These are phyloP conservation scores for Cheilosia variabilis DNA, from an alignment of 2,888 invertebrate species.

Conservation along the genomic window DNA sequence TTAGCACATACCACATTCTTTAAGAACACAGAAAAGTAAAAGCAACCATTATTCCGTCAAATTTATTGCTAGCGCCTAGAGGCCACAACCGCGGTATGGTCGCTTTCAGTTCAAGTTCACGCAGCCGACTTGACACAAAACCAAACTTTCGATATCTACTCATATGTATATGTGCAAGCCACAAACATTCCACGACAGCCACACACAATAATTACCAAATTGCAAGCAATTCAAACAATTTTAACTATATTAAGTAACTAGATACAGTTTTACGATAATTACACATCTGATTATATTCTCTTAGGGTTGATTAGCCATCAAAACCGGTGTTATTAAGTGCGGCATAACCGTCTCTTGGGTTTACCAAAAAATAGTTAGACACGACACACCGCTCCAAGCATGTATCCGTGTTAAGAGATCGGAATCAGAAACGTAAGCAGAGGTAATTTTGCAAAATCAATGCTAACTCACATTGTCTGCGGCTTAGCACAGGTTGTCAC, in stretches of 20 bases:
- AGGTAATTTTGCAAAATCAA: constrained; percentile 46
- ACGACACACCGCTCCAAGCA: background rate
- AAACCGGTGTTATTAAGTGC: constrained; percentile 21
- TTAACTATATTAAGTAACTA: background rate
- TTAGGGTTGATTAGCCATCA: constrained; percentile 18
- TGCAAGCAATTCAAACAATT: background rate
- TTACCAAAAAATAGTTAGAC: constrained; percentile 2
- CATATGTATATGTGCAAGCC: too few relatives aligned
- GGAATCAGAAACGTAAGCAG: constrained; percentile 20
- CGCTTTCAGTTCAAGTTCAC: too few relatives aligned
- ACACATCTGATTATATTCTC: constrained; percentile 17
- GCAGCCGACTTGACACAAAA: too few relatives aligned
- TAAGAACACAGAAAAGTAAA: too few relatives aligned
- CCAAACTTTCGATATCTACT: too few relatives aligned
- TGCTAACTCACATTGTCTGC: constrained; percentile 31
- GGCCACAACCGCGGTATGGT: too few relatives aligned
- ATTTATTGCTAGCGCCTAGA: too few relatives aligned
- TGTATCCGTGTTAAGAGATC: constrained; percentile 31
- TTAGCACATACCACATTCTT: too few relatives aligned
- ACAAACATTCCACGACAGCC: too few relatives aligned
- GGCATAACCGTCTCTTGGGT: constrained; percentile 10
- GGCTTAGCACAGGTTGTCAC: constrained; percentile 33
- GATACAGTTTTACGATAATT: background rate
- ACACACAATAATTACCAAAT: background rate
- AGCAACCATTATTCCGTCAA: too few relatives aligned